Base-by-base conservation (phyloP, 2,113 vertebrate genomes). In the Chlamydotis undulata region DNA sequence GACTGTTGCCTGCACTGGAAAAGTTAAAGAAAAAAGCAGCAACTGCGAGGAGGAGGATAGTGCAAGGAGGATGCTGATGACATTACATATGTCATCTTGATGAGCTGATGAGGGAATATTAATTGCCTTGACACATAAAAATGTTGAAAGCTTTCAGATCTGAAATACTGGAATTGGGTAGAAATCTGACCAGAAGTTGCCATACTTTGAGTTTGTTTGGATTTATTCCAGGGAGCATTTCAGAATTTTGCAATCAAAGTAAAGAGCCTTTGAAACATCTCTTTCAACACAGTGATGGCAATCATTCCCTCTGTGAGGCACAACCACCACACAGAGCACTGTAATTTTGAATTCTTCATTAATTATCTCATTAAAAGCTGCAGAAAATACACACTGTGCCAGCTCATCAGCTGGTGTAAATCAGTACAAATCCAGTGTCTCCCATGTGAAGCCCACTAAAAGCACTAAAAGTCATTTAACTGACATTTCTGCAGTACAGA, bases 11-110 rank as follows among this genome's bases (percentile, higher is more conserved):
- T 89, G 88, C 7, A 6, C 79, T 96, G 92, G 90, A 93, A 90
- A 96, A 94, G 56, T 90, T 95, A 75, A 95, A 95, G 83, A 95
- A 92, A 97, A 96, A 94, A 95, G 78, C 94, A 96, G 95, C 56
- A 93, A 61, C 59, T 76, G 83, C 83, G 76, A 92, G 59, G 56
- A 79, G 79, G 37, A 93, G 39, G 64, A 71, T 75, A 37, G 37
- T 37, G 37, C 37, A 9, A 37, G 37, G 37, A 37, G 37, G 64
- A 60, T 70, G 52, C 47, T 93, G 92, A 95, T 94, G 94, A 96
- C 70, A 95, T 92, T 94, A 85, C 37, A 79, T 87, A 87, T 92
- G 86, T 96, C 76, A 89, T 71, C 76, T 90, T 94, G 86, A 96
- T 65, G 56, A 87, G 56, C 60, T 90, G 86, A 73, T 78, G 73